Base-by-base conservation (phyloP, 2,888 invertebrate species). In the Macaria notata region DNA sequence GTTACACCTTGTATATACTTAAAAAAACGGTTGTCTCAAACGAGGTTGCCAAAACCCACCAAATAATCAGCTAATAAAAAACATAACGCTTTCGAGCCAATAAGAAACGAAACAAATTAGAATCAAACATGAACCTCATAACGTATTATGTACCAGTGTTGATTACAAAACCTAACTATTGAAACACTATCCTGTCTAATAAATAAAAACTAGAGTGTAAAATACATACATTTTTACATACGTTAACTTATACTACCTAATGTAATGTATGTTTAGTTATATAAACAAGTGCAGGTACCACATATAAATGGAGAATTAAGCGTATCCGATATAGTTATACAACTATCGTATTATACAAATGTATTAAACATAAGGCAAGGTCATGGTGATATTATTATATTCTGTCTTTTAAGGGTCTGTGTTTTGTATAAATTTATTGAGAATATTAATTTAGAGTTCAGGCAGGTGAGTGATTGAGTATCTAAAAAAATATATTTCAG, bases 271-370 rank as follows among this genome's bases (percentile, higher is more conserved):
- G 44, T 31, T 78, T 78, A 41, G 79, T 83, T 86, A 86, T 66
- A 84, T 84, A 86, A 41, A 84, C 33, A 1, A 52, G 73, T 78
- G 83, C 87, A 87, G 88, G 86, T 88, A 88, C 87, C 75, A 81
- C 82, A 41, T 41, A 50, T 50, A 79, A 79, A 80, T 77, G 81
- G 82, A 81, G 79, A 79, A 69, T 77, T 86, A 86, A 87, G 86
- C 85, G 87, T 85, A 87, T 80, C 50, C 42, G 49, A 58, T 47
- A 44, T 50, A 41, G 9, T 43, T 46, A 49, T 46, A 39, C 39
- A 47, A 47, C 30, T 29, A 55, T 42, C 30, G 9, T 36, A 36
- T 36, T 36, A 36, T 36, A 36, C 33, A 51, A 46, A 78, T 73
- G 76, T 68, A 69, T 65, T 8, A 19, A 19, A 19, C 4, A 4